Conservation (phyloP, 2,113 vertebrate species). For the Centrocercus urophasianus region DNA sequence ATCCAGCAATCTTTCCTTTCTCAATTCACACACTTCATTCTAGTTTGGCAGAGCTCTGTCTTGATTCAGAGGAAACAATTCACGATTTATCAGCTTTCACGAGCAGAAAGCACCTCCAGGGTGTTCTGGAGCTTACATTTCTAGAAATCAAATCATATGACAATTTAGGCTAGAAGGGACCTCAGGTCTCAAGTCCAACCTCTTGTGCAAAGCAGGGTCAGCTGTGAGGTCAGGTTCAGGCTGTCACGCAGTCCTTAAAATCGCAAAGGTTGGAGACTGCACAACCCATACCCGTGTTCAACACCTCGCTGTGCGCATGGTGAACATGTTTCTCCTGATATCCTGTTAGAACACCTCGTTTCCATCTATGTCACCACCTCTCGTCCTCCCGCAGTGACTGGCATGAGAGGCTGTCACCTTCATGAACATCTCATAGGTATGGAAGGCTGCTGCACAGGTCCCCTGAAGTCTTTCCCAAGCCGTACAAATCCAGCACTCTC, state of each 20-base stretch:
- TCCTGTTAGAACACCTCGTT: accelerated
- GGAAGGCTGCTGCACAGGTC: not conserved
- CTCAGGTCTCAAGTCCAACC: not conserved
- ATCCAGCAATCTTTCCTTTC: not conserved
- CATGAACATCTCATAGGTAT: accelerated
- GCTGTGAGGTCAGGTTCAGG: not conserved
- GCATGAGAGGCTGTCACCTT: not conserved
- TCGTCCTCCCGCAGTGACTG: accelerated
- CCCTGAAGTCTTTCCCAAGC: not conserved
- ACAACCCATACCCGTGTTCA: not conserved
- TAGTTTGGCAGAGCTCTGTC: not conserved
- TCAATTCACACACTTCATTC: not conserved
- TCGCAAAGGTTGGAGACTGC: not conserved
- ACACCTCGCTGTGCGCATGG: accelerated
- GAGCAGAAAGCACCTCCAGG: not conserved
- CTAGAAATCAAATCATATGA: not conserved
- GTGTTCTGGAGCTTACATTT: not conserved
- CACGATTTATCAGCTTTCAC: not conserved
- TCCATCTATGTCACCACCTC: not conserved
- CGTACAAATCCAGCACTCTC: not conserved
- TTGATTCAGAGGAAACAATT: not conserved
- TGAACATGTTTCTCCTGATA: not conserved
- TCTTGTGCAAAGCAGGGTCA: not conserved
- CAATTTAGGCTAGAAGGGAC: not conserved
- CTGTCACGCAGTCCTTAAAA: not conserved